Conservation (phyloP, 2,888 invertebrate species). For the Stenolophus ochropezus region DNA sequence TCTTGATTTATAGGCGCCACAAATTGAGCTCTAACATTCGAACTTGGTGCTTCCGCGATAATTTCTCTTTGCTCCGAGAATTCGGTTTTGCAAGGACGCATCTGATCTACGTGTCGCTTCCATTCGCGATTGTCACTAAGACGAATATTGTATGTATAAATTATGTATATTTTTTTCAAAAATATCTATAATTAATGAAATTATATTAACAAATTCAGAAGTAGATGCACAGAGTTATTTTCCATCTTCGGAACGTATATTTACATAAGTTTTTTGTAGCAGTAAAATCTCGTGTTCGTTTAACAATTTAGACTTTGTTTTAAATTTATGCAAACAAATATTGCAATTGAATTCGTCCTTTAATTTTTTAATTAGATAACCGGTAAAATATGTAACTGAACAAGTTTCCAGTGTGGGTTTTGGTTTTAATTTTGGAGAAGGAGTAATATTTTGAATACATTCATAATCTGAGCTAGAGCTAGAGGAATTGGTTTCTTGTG, state of each 20-base stretch:
- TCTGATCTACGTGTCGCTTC: too few species aligned
- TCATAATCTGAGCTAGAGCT: background rate
- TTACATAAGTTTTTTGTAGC: slow-evolving; percentile 62
- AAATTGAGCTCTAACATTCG: too few species aligned
- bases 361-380: slow-evolving; percentile 62
- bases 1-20: too few species aligned
- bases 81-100: too few species aligned
- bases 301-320: slow-evolving; percentile 47
- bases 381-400: slow-evolving; percentile 63
- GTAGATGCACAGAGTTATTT: background rate
- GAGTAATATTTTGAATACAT: too few species aligned
- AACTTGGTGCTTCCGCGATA: too few species aligned
- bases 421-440: background rate
- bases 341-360: slow-evolving; percentile 61
- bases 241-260: slow-evolving; percentile 17
- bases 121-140: too few species aligned
- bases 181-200: background rate
- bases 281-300: slow-evolving; percentile 62
- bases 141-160: too few species aligned
- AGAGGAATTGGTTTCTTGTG: background rate
- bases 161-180: background rate
- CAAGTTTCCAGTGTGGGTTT: slow-evolving; percentile 60
- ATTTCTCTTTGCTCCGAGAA: too few species aligned
- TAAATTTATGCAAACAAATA: slow-evolving; percentile 49
- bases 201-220: background rate